Evolutionary conservation across 2,888 invertebrate species (phyloP).

Genomic region (Calliopum simillimum): DNA sequence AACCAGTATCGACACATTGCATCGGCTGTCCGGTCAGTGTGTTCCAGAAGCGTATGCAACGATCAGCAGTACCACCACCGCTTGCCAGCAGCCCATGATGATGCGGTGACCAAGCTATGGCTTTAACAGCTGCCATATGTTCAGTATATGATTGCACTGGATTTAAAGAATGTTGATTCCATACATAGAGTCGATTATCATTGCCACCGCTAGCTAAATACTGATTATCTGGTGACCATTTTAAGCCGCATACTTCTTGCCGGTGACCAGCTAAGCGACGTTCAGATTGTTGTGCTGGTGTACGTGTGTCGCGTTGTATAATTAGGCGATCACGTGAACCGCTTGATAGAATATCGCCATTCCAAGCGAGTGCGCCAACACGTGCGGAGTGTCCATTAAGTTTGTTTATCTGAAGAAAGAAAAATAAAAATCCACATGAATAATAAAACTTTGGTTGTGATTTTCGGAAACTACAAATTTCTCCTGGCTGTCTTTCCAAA

Average conservation of each 20-base stretch:
- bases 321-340: slow-evolving; percentile 96
- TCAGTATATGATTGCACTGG: slow-evolving; percentile 96
- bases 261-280: slow-evolving; percentile 90
- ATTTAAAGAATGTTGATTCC: slow-evolving; percentile 84
- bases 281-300: slow-evolving; percentile 81
- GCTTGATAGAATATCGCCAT: slow-evolving; percentile 95
- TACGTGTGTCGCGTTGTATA: slow-evolving; percentile 92
- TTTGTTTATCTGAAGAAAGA: slow-evolving; percentile 78
- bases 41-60: slow-evolving; percentile 98
- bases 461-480: slow-evolving; percentile 25
- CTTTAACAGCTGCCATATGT: slow-evolving; percentile 97
- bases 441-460: slow-evolving; percentile 32
- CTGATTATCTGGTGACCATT: slow-evolving; percentile 98
- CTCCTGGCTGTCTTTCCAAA: no score
- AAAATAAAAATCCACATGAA: slow-evolving; percentile 13
- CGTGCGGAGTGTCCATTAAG: slow-evolving; percentile 92
- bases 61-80: slow-evolving; percentile 99
- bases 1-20: slow-evolving; percentile 98
- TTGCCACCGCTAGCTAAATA: slow-evolving; percentile 98
- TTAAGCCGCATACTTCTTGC: slow-evolving; percentile 97
- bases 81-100: slow-evolving; percentile 96
- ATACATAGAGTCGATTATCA: slow-evolving; percentile 74
- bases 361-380: slow-evolving; percentile 96
- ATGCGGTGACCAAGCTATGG: slow-evolving; percentile 99
- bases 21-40: slow-evolving; percentile 97